Evolutionary conservation across 2,888 invertebrate species (phyloP).

Genomic region (Cheilosia soror): DNA sequence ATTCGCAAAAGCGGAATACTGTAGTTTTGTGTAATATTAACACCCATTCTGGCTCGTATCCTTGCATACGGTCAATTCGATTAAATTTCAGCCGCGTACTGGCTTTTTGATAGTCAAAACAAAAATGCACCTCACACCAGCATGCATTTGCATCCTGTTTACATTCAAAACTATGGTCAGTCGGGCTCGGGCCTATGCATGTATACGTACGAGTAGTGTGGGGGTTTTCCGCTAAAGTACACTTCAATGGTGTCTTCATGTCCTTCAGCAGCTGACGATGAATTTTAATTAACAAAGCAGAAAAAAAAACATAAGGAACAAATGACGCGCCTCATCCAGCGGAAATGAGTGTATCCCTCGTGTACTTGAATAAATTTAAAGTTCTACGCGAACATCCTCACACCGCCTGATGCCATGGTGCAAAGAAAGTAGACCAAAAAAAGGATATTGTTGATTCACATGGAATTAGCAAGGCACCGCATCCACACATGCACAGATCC

Average conservation of each 20-base stretch:
- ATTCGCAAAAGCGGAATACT: neutral
- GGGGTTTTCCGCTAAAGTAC: constrained; percentile 1
- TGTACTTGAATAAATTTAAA: constrained; percentile 57
- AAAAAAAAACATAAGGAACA: constrained; percentile 12
- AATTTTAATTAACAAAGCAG: constrained; percentile 33
- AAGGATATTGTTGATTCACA: constrained; percentile 10
- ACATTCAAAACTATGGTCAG: constrained; percentile 27
- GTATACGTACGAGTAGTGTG: neutral
- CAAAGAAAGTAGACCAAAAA: constrained; percentile 10
- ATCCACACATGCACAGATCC: constrained; percentile 40
- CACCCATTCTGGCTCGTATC: constrained; percentile 3
- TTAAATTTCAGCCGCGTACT: constrained; percentile 10
- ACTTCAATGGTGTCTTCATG: constrained; percentile 25
- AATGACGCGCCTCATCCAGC: constrained; percentile 14
- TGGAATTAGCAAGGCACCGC: constrained; percentile 15
- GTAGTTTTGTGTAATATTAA: constrained; percentile 12
- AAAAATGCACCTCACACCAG: neutral
- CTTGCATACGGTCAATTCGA: constrained; percentile 8
- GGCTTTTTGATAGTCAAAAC: constrained; percentile 14
- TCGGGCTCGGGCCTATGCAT: neutral
- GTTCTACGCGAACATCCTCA: constrained; percentile 35
- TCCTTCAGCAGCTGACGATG: constrained; percentile 42
- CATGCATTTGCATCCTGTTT: constrained; percentile 30
- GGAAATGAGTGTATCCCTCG: constrained; percentile 42
- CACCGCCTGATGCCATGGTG: neutral